These are phyloP conservation scores for Dione juno DNA, from an alignment of 2,888 invertebrate species.

Conservation along the genomic window DNA sequence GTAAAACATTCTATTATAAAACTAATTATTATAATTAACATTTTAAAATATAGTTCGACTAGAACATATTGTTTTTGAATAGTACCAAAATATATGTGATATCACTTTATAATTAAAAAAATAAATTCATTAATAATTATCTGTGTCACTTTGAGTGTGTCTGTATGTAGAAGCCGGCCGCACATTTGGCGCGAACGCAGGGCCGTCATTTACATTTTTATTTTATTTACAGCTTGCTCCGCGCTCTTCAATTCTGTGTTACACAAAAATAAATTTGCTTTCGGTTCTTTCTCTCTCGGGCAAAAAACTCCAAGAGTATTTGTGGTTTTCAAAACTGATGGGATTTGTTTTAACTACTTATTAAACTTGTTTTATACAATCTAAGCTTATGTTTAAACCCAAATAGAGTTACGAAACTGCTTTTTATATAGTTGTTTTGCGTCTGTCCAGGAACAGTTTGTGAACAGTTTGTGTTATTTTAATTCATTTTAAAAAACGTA, in stretches of 20 bases:
- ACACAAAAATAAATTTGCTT: constrained; percentile 46
- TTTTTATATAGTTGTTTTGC: neutral
- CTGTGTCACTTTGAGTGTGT: constrained; percentile 47
- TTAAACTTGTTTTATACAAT: constrained; percentile 16
- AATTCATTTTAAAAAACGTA: too few species aligned
- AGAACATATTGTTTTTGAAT: neutral
- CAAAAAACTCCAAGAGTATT: constrained; percentile 39
- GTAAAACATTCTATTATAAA: too few species aligned
- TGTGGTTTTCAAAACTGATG: constrained; percentile 37
- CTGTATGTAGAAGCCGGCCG: constrained; percentile 44
- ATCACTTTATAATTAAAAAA: neutral
- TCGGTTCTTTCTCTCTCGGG: constrained; percentile 37
- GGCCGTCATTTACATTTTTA: constrained; percentile 57
- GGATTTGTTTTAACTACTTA: constrained; percentile 25
- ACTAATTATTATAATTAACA: neutral
- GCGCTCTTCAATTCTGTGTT: constrained; percentile 44
- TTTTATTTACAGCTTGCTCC: constrained; percentile 54
- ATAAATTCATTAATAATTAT: neutral
- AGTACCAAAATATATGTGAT: too few species aligned
- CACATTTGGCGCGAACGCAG: constrained; percentile 49
- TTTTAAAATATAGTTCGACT: neutral
- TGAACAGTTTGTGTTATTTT: neutral
- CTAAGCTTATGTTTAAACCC: constrained; percentile 8
- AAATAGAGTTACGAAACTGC: neutral
- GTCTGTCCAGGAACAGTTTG: neutral